These are phyloP conservation scores for Helicoverpa armigera DNA, from an alignment of 1,140 invertebrate species.

Conservation along the genomic window DNA sequence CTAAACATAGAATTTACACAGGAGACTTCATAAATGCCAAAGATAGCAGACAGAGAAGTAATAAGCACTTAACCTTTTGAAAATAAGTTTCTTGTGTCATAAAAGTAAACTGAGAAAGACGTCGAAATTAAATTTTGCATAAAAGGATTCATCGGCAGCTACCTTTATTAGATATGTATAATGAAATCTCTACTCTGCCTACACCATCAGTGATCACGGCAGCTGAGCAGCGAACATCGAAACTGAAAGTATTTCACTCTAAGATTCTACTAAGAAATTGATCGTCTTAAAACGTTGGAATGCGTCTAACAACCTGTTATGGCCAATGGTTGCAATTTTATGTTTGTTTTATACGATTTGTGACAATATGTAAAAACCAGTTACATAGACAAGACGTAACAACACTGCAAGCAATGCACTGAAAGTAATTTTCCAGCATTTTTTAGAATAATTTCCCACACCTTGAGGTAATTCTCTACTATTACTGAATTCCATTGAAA, in stretches of 20 bases:
- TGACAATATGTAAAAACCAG: neutral
- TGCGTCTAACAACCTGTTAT: neutral
- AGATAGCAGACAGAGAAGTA: neutral
- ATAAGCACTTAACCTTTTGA: conserved; percentile 36
- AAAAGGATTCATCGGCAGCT: conserved; percentile 23
- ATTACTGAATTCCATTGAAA: conserved; percentile 73
- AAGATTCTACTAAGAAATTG: neutral
- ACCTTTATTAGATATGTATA: neutral
- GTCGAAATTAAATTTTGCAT: conserved; percentile 13
- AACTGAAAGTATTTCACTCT: conserved; percentile 16
- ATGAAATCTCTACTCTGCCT: conserved; percentile 21
- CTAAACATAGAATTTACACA: neutral
- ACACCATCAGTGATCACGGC: conserved; percentile 12
- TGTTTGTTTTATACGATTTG: conserved; percentile 48
- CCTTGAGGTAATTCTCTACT: conserved; percentile 62
- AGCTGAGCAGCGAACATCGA: neutral
- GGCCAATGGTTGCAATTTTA: conserved; percentile 22
- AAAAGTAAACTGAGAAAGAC: conserved; percentile 7
- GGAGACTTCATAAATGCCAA: neutral
- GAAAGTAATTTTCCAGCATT: conserved; percentile 32
- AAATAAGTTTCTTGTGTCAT: neutral
- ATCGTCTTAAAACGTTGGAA: neutral
- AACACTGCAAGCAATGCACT: conserved; percentile 14
- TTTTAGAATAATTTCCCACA: conserved; percentile 65
- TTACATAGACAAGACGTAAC: conserved; percentile 5